Percentiles rank a stretch among this genome's conserved stretches.
These are phyloP conservation scores for Lordiphosa clarofinis DNA, from an alignment of 1,140 invertebrate genomes.

Conservation along the genomic window DNA sequence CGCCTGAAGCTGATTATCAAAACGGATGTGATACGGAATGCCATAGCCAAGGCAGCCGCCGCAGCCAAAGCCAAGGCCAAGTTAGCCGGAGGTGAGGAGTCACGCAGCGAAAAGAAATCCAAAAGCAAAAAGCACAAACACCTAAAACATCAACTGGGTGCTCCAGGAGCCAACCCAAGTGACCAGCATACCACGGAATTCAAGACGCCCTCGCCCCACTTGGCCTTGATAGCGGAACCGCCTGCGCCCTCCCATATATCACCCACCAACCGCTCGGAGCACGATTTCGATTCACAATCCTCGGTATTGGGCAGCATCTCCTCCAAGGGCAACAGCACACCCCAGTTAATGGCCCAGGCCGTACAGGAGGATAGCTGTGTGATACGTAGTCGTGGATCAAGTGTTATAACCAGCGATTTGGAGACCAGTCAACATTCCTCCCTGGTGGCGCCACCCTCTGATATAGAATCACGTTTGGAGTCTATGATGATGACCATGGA, in stretches of 20 bases:
- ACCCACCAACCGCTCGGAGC: conserved; percentile 63
- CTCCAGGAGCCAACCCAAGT: background rate
- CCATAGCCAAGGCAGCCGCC: conserved; percentile 70
- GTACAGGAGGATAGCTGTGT: conserved; percentile 75
- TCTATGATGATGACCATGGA: conserved; percentile 79
- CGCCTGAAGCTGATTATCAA: conserved; percentile 76
- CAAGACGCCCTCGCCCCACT: conserved; percentile 80
- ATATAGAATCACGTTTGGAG: conserved; percentile 73
- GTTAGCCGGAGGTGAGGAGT: conserved; percentile 38
- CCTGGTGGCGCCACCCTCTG: conserved; percentile 75
- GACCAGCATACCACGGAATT: conserved; percentile 65
- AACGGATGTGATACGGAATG: conserved; percentile 76
- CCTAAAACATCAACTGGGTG: conserved; percentile 71
- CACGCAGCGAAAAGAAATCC: conserved; percentile 72
- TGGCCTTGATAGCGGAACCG: conserved; percentile 73
- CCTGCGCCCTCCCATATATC: conserved; percentile 29
- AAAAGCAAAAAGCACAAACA: conserved; percentile 78
- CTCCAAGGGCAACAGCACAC: conserved; percentile 76
- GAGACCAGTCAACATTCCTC: conserved; percentile 79
- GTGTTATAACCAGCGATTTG: conserved; percentile 75
- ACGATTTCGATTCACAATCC: conserved; percentile 78
- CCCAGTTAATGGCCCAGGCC: conserved; percentile 57
- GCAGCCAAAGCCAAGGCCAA: conserved; percentile 52
- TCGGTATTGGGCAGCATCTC: conserved; percentile 78
- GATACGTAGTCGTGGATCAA: conserved; percentile 73